phyloP scores from a whole-genome alignment of 2,888 invertebrate genomes.

The Aleiodes alternator region DNA sequence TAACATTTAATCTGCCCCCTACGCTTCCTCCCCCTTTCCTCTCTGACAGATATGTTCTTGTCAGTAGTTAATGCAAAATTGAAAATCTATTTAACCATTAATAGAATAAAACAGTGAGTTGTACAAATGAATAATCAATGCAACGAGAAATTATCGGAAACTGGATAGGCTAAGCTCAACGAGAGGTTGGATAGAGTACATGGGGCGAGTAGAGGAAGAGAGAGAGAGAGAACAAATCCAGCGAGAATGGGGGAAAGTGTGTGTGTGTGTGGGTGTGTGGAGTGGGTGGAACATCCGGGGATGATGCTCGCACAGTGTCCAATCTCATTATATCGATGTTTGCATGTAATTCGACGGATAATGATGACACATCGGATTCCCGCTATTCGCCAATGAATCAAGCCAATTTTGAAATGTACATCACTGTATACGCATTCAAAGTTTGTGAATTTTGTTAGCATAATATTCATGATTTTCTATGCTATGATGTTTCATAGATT shows the following conservation, averaged over 20 bases:
- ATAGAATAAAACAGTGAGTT: constrained; percentile 42
- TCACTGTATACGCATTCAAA: not conserved
- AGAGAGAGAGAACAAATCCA: constrained; percentile 3
- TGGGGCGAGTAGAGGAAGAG: not conserved
- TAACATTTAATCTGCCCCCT: constrained; percentile 42
- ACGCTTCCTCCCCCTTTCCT: constrained; percentile 27
- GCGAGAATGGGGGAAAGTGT: not conserved
- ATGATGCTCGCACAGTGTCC: constrained; percentile 21
- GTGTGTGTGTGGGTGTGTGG: not conserved
- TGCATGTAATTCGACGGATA: constrained; percentile 54
- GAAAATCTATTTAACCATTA: constrained; percentile 30
- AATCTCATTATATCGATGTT: constrained; percentile 53
- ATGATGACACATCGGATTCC: constrained; percentile 53
- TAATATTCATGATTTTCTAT: constrained; percentile 19
- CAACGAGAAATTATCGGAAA: constrained; percentile 54
- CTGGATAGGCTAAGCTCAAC: constrained; percentile 11
- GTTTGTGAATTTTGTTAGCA: constrained; percentile 27
- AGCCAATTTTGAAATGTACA: constrained; percentile 48
- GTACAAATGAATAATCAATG: constrained; percentile 56
- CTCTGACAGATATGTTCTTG: constrained; percentile 21
- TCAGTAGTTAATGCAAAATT: constrained; percentile 1
- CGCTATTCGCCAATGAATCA: constrained; percentile 51
- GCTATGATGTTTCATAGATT: not conserved
- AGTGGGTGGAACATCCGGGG: not conserved
- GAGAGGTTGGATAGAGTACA: not conserved